Evolutionary conservation across 2,888 invertebrate genomes (phyloP).

Genomic region (Griposia aprilina): DNA sequence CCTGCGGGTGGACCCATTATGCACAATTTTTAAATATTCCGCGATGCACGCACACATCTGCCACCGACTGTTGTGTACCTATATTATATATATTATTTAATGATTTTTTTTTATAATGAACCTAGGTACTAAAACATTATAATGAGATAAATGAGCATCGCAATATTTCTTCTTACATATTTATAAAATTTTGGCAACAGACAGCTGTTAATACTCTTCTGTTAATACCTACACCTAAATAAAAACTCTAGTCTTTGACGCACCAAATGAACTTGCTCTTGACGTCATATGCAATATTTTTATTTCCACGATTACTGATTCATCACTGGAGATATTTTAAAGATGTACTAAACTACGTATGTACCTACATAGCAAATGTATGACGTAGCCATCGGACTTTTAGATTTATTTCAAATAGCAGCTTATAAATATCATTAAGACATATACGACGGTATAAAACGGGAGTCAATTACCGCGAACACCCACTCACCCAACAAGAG

Average conservation of each 20-base stretch:
- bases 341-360: constrained; percentile 36
- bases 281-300: constrained; percentile 66
- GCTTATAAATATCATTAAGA: constrained; percentile 31
- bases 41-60: not conserved
- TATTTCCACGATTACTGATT: constrained; percentile 52
- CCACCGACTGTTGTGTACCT: not conserved
- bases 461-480: constrained; percentile 43
- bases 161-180: constrained; percentile 1
- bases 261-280: constrained; percentile 54
- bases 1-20: not conserved
- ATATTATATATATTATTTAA: not conserved
- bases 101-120: not conserved
- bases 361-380: constrained; percentile 21
- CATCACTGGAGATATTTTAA: constrained; percentile 43
- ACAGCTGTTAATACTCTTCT: constrained; percentile 14
- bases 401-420: constrained; percentile 27
- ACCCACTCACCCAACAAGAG: constrained; percentile 47
- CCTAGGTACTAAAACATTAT: not conserved
- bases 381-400: constrained; percentile 25
- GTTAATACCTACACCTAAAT: constrained; percentile 46
- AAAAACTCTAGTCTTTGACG: constrained; percentile 60
- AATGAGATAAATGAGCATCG: constrained; percentile 16
- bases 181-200: constrained; percentile 41
- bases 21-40: not conserved
- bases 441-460: constrained; percentile 5